Percentiles rank a stretch among this genome's conserved stretches.
phyloP scores from a whole-genome alignment of 2,888 invertebrate species.

The Endotricha flammealis region DNA sequence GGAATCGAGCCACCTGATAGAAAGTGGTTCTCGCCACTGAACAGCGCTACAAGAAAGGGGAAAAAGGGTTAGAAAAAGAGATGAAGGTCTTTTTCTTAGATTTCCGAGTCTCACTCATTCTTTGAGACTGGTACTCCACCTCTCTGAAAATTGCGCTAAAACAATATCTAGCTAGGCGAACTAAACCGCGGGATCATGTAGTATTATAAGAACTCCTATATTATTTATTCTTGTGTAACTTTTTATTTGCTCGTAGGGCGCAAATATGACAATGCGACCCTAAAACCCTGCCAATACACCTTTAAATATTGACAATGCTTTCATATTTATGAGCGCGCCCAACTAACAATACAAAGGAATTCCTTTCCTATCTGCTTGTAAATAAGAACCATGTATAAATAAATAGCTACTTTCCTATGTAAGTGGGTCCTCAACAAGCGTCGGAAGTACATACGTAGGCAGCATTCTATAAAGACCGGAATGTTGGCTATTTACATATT shows the following conservation, averaged over 20 bases:
- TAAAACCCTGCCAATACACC: conserved; percentile 1
- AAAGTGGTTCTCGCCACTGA: no score
- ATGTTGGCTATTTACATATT: conserved; percentile 9
- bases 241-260: neutral
- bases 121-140: no score
- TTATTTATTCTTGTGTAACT: neutral
- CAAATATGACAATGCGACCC: conserved; percentile 1
- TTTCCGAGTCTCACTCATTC: no score
- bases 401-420: conserved; percentile 1
- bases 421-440: conserved; percentile 7
- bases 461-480: conserved; percentile 5
- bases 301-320: conserved; percentile 8
- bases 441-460: conserved; percentile 11
- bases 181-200: no score
- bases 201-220: no score
- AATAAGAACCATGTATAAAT: conserved; percentile 1
- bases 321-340: conserved; percentile 6
- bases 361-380: neutral
- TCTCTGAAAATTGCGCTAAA: no score
- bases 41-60: no score
- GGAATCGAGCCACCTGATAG: no score
- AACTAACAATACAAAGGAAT: neutral
- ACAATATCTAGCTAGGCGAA: no score
- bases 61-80: no score
- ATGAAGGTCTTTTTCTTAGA: no score